Evolutionary conservation across 2,797 vertebrate genomes (phyloP).

Genomic region (Clarias fuscus): DNA sequence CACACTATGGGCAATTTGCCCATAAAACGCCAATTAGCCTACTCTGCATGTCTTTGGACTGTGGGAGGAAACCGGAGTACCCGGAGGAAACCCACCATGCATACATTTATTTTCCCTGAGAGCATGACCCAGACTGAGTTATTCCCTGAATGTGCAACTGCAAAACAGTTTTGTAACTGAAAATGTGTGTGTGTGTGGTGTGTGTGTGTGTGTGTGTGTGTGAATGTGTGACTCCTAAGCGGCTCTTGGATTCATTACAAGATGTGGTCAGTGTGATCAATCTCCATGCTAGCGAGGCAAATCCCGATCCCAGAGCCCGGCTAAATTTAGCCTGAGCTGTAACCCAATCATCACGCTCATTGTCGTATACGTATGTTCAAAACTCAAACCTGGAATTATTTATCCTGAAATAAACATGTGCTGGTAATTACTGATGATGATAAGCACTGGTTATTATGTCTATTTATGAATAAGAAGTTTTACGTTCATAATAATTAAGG

Average conservation of each 20-base stretch:
- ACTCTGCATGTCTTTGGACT: too few species aligned
- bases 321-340: constrained; percentile 24
- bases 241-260: constrained; percentile 28
- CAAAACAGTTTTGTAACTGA: not conserved
- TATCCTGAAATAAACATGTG: not conserved
- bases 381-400: not conserved
- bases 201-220: not conserved
- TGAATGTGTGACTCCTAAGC: not conserved
- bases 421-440: too few species aligned
- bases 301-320: not conserved
- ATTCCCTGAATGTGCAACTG: not conserved
- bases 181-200: not conserved
- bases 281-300: not conserved
- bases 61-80: too few species aligned
- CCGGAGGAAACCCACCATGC: too few species aligned
- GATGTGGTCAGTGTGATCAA: constrained; percentile 33
- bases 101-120: not conserved
- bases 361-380: not conserved
- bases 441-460: not conserved
- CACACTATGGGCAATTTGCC: too few species aligned
- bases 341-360: not conserved
- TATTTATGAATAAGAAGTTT: not conserved
- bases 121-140: too few species aligned
- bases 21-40: too few species aligned
- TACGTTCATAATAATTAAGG: not conserved